Evolutionary conservation across 2,797 vertebrate genomes (phyloP), one percentile per base, ranked within the genome.

Genomic region (Pitangus sulphuratus): DNA sequence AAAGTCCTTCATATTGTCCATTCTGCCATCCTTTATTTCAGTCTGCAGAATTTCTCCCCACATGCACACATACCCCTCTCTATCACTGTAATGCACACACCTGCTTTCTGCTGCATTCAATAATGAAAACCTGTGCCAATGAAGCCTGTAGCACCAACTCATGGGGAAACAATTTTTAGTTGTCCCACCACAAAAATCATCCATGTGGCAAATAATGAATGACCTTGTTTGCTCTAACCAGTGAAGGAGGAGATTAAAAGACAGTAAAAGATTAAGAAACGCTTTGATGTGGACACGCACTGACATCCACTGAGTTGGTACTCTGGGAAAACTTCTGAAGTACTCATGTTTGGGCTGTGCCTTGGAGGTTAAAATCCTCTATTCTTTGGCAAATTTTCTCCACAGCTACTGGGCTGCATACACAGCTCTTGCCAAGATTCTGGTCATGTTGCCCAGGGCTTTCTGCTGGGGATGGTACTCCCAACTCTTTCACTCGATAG

Each of bases 161-260:
- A 4, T 1, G 9, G 37, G 22, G 31, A 91, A 71, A 71, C 18
- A 56, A 44, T 51, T 92, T 92, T 74, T 84, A 83, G 51, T 68
- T 71, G 61, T 77, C 81, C 35, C 72, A 87, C 54, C 64, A 80
- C 78, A 91, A 65, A 92, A 89, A 44, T 54, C 42, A 84, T 87
- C 56, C 39, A 65, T 47, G n/a, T 1, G 1, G 72, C 42, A 89
- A 90, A 42, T 61, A 83, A 87, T 1, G 3, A 60, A 48, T 69
- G 58, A 84, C 42, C 56, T 75, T 56, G 31, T 47, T 85, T 53
- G 53, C 42, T 85, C 21, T 39, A 71, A 74, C 60, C 48, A 87
- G 60, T 3, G 40, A 93, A 58, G 78, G 3, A 66, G 56, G 35
- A 85, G 30, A 83, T 40, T 64, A 90, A 92, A 70, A 87, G 74